phyloP scores from a whole-genome alignment of 2,113 vertebrate species.

The Parus major region DNA sequence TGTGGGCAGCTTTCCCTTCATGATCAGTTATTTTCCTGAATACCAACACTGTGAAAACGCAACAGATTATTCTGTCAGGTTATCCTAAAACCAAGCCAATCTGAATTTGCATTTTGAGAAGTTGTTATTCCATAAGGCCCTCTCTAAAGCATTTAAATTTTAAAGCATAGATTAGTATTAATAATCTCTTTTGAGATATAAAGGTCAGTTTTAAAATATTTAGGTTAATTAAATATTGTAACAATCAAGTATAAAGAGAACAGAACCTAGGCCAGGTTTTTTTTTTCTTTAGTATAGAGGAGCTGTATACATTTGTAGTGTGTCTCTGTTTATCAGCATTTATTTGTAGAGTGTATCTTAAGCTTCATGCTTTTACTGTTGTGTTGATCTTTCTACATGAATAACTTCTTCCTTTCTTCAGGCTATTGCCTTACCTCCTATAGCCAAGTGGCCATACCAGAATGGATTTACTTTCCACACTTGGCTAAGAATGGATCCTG shows the following conservation, averaged over 20 bases:
- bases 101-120: neutral
- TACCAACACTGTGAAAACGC: neutral
- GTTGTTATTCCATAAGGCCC: neutral
- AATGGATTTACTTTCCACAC: conserved; percentile 99
- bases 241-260: neutral
- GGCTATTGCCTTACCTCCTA: conserved; percentile 97
- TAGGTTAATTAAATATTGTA: neutral
- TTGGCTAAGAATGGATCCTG: conserved; percentile 96
- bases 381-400: neutral
- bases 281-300: neutral
- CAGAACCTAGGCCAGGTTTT: neutral
- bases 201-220: neutral
- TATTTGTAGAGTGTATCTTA: neutral
- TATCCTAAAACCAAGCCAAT: neutral
- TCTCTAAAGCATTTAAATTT: neutral
- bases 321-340: neutral
- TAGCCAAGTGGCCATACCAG: conserved; percentile 98
- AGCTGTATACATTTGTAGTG: neutral
- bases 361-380: neutral
- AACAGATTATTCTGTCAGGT: neutral
- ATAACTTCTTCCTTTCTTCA: conserved; percentile 55
- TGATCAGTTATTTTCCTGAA: neutral
- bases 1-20: neutral
- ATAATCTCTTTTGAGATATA: neutral
- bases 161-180: neutral